Percentiles rank a stretch among this genome's conserved stretches.
These are phyloP conservation scores for Cyphomyrus plagiostoma DNA, from an alignment of 2,113 vertebrate species.

Conservation along the genomic window DNA sequence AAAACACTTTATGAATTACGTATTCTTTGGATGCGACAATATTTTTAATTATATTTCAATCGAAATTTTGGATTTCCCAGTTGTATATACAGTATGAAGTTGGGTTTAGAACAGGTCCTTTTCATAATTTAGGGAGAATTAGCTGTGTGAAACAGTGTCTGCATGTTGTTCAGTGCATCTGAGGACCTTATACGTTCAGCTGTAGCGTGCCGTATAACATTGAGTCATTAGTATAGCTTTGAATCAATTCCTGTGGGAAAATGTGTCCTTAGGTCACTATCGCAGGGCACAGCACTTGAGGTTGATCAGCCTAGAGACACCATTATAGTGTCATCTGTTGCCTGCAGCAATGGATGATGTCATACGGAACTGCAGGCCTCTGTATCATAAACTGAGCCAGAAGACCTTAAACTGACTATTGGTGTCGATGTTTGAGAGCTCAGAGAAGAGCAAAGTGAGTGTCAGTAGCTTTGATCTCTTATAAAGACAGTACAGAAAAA, in stretches of 20 bases:
- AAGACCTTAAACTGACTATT: background rate
- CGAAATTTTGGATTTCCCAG: slow-evolving; percentile 42
- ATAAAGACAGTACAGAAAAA: background rate
- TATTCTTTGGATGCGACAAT: slow-evolving; percentile 37
- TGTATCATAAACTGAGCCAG: background rate
- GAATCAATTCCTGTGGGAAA: background rate
- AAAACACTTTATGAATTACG: slow-evolving; percentile 40
- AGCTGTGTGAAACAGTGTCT: slow-evolving; percentile 7
- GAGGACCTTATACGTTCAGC: background rate
- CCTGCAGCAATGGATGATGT: background rate
- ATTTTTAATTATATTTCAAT: slow-evolving; percentile 38
- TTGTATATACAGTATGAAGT: slow-evolving; percentile 48
- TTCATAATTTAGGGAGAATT: background rate
- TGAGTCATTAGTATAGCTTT: background rate
- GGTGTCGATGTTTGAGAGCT: background rate
- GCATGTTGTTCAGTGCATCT: slow-evolving; percentile 17
- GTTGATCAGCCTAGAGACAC: background rate
- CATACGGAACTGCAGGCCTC: background rate
- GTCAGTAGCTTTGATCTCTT: background rate
- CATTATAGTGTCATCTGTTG: background rate
- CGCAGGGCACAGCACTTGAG: background rate
- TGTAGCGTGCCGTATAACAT: background rate
- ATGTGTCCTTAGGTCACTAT: background rate
- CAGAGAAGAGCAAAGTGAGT: background rate
- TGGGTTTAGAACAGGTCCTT: slow-evolving; percentile 6